Conservation (phyloP, 2,797 vertebrate genomes). For the Decapterus maruadsi region DNA sequence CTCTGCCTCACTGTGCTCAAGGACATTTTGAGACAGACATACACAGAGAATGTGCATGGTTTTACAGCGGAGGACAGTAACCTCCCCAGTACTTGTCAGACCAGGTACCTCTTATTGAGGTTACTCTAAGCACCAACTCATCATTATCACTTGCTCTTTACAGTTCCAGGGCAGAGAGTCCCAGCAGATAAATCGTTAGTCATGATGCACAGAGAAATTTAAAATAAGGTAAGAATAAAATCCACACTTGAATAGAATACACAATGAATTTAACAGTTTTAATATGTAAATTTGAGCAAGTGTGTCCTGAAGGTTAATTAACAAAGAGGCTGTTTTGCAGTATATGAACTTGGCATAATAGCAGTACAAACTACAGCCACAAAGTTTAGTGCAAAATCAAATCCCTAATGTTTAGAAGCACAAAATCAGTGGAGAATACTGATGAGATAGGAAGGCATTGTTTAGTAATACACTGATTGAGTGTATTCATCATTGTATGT, state of each 20-base stretch:
- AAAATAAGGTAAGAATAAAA: conserved; percentile 9
- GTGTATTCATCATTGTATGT: not conserved
- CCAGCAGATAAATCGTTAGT: conserved; percentile 1
- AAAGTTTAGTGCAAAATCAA: not conserved
- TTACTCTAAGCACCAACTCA: conserved; percentile 25
- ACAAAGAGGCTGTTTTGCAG: not conserved
- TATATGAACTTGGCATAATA: conserved; percentile 1
- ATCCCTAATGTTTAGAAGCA: not conserved
- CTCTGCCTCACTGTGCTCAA: conserved; percentile 71
- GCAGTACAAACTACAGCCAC: not conserved
- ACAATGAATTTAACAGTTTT: not conserved
- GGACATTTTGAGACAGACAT: conserved; percentile 73
- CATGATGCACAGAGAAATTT: not conserved
- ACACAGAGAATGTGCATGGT: conserved; percentile 30
- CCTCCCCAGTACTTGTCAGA: conserved; percentile 18
- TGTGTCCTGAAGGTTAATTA: not conserved
- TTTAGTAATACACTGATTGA: conserved; percentile 7
- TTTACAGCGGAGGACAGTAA: conserved; percentile 43
- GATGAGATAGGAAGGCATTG: not conserved
- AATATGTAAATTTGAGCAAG: not conserved
- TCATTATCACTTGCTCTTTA: conserved; percentile 36
- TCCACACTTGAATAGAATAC: not conserved
- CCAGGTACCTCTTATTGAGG: conserved; percentile 27
- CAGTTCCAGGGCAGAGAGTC: conserved; percentile 21
- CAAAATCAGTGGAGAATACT: not conserved